A percentile compares a stretch with the other conserved stretches of the same genome.
Evolutionary conservation across 2,113 vertebrate species (phyloP).

Genomic region (Progne subis): DNA sequence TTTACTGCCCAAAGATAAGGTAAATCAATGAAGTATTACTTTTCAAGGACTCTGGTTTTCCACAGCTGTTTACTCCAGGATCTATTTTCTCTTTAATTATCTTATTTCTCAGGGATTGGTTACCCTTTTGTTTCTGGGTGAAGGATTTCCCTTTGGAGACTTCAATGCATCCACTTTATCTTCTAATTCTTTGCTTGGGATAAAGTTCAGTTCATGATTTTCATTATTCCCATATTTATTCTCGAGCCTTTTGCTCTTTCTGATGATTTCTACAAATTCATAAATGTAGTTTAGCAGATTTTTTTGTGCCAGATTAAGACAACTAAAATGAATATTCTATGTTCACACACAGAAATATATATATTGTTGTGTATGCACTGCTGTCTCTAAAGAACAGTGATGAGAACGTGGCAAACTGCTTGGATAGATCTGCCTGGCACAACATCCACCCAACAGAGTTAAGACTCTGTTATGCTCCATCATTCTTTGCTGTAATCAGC

Average conservation of each 20-base stretch:
- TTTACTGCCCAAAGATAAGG: neutral
- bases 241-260: neutral
- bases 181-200: neutral
- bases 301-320: neutral
- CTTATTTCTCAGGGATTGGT: neutral
- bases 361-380: neutral
- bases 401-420: accelerated
- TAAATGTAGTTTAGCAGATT: neutral
- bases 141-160: neutral
- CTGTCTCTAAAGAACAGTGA: neutral
- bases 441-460: neutral
- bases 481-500: neutral
- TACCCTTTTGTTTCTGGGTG: neutral
- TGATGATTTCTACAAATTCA: neutral
- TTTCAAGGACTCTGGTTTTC: neutral
- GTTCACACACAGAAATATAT: neutral
- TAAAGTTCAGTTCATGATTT: neutral
- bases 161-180: neutral
- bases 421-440: neutral
- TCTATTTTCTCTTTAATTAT: neutral
- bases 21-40: neutral
- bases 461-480: neutral
- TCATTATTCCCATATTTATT: neutral
- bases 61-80: neutral
- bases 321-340: neutral